Base-by-base conservation (phyloP, 2,113 vertebrate species). In the Vidua macroura region DNA sequence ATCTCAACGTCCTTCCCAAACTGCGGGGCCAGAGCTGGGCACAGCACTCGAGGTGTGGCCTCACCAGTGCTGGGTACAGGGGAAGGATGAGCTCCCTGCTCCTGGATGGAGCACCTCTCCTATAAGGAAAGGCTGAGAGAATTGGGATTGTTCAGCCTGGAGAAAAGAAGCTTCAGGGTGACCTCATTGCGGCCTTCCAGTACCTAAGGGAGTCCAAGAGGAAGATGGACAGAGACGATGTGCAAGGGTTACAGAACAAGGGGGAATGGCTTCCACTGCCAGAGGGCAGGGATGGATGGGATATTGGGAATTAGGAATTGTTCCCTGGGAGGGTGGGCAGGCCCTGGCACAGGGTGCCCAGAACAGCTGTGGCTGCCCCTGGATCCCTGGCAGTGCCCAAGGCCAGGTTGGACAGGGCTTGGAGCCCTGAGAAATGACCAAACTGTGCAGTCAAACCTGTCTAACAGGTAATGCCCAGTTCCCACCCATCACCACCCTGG, bases 131-230 rank as follows among this genome's bases (percentile, higher is more conserved):
- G 25, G 24, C 39, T 60, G 46, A 25, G 13, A 46, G 24, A 68
- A 39, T 5, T 60, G 11, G 24, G 5, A 11, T 35, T 68, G n/a
- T 5, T 48, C 39, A 55, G 17, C 19, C 6, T 35, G 11, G 48
- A 46, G 28, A n/a, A 58, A 22, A 51, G 44, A 48, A 41, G 17
- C 16, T n/a, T 17, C 48, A 58, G 23, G 28, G 16, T 52, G 28
- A 28, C 33, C 59, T 66, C 21, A 46, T 0, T 52, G 60, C 1
- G 2, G 5, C 52, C 31, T 24, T 30, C 23, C 13, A 16, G 60
- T 11, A 8, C 28, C 44, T 17, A 25, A 68, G 19, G 46, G 46
- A 75, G 21, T 25, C 49, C n/a, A 25, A 25, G 60, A 30, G 14
- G n/a, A 41, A 39, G 20, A 21, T 25, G n/a, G 39, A 39, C 16